Percentiles rank a stretch among this genome's conserved stretches.
These are phyloP conservation scores for Cryptocheilus praepositus DNA, from an alignment of 2,888 invertebrate genomes.

Conservation along the genomic window DNA sequence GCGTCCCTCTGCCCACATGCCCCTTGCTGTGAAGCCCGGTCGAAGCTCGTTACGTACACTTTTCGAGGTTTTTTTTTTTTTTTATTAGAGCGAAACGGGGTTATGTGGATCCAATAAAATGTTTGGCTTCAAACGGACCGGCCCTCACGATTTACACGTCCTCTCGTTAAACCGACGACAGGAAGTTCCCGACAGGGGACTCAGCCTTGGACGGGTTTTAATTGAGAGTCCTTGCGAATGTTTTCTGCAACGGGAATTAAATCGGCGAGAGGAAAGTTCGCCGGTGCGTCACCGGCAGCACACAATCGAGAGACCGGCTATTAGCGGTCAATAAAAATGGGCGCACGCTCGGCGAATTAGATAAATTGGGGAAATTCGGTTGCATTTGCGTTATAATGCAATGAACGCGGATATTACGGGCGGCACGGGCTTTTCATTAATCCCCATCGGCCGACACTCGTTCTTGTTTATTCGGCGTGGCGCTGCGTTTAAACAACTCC, in stretches of 20 bases:
- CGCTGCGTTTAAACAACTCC: too few relatives aligned
- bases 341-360: too few relatives aligned
- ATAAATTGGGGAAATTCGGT: too few relatives aligned
- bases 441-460: too few relatives aligned
- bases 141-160: background rate
- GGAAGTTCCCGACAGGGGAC: background rate
- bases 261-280: background rate
- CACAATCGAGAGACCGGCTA: too few relatives aligned
- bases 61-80: background rate
- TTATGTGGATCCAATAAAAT: slow-evolving; percentile 6
- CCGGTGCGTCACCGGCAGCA: too few relatives aligned
- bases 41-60: background rate
- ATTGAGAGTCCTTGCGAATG: slow-evolving; percentile 6
- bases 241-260: background rate
- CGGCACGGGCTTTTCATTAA: too few relatives aligned
- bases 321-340: too few relatives aligned
- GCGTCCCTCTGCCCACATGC: background rate
- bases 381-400: too few relatives aligned
- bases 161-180: slow-evolving; percentile 1
- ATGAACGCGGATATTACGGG: too few relatives aligned
- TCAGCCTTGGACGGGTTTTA: background rate
- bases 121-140: background rate
- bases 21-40: background rate
- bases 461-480: too few relatives aligned
- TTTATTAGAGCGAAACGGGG: slow-evolving; percentile 2